A percentile compares a stretch with the other conserved stretches of the same genome.
phyloP scores from a whole-genome alignment of 35 echinoderm and acorn worm species.

The Strongylocentrotus purpuratus region DNA sequence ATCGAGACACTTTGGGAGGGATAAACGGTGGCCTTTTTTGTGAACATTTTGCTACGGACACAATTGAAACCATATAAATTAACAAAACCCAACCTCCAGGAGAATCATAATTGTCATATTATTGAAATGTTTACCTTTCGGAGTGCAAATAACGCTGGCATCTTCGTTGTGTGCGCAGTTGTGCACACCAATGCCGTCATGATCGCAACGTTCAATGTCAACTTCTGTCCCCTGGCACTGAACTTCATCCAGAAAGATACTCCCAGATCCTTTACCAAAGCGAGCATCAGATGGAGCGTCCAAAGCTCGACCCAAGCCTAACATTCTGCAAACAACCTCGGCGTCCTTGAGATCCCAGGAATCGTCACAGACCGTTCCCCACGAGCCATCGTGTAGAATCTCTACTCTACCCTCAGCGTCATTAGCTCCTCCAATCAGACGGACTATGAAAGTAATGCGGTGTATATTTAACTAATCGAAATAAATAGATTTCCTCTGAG shows the following conservation, averaged over 20 bases:
- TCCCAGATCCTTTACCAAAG: not conserved
- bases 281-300: not conserved
- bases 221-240: not conserved
- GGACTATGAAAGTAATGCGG: not conserved
- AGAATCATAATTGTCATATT: too few relatives aligned
- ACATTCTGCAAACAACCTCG: not conserved
- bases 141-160: not conserved
- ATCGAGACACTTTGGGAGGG: too few relatives aligned
- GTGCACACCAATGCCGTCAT: not conserved
- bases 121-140: not conserved
- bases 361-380: not conserved
- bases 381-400: not conserved
- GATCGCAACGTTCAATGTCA: not conserved
- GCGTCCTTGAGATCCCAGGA: not conserved
- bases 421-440: not conserved
- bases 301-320: not conserved
- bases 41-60: too few relatives aligned
- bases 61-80: too few relatives aligned
- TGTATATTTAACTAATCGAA: too few relatives aligned
- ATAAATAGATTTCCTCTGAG: too few relatives aligned
- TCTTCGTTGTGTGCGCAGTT: not conserved
- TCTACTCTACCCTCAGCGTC: not conserved
- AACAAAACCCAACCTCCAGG: too few relatives aligned
- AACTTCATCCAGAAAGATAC: not conserved
- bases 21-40: too few relatives aligned